These are phyloP conservation scores for Orbicella faveolata DNA, from an alignment of 64 coral and sea anemone species.

Conservation along the genomic window DNA sequence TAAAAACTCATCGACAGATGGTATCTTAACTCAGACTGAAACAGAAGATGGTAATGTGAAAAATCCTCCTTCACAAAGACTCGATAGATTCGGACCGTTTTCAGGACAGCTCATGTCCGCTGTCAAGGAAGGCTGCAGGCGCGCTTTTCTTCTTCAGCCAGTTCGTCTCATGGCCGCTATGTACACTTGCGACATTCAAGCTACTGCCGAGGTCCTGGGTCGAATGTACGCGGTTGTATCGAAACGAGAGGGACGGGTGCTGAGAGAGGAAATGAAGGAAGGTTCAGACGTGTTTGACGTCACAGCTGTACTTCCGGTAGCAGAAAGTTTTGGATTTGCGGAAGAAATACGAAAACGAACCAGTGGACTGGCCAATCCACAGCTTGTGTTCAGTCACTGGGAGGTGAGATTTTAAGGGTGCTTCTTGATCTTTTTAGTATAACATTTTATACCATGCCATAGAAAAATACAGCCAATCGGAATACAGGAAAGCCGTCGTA, in stretches of 20 bases:
- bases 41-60: slow-evolving; percentile 4
- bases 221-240: slow-evolving; percentile 95
- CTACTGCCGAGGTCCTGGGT: slow-evolving; percentile 87
- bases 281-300: slow-evolving; percentile 98
- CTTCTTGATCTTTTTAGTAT: too few species aligned
- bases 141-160: slow-evolving; percentile 82
- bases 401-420: slow-evolving; percentile 60
- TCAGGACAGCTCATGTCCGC: slow-evolving; percentile 98
- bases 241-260: slow-evolving; percentile 93
- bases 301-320: slow-evolving; percentile 89
- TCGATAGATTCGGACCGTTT: slow-evolving; percentile 71
- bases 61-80: slow-evolving; percentile 3
- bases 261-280: slow-evolving; percentile 92
- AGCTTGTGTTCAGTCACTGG: slow-evolving; percentile 96
- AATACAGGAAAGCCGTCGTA: background rate
- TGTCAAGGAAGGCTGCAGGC: slow-evolving; percentile 97
- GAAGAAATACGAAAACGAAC: slow-evolving; percentile 97
- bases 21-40: background rate
- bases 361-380: slow-evolving; percentile 89
- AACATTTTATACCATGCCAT: background rate
- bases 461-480: background rate
- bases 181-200: slow-evolving; percentile 97
- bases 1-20: background rate
- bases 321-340: slow-evolving; percentile 96
- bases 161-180: slow-evolving; percentile 95